phyloP scores from a whole-genome alignment of 2,797 vertebrate genomes.

The Alosa sapidissima region DNA sequence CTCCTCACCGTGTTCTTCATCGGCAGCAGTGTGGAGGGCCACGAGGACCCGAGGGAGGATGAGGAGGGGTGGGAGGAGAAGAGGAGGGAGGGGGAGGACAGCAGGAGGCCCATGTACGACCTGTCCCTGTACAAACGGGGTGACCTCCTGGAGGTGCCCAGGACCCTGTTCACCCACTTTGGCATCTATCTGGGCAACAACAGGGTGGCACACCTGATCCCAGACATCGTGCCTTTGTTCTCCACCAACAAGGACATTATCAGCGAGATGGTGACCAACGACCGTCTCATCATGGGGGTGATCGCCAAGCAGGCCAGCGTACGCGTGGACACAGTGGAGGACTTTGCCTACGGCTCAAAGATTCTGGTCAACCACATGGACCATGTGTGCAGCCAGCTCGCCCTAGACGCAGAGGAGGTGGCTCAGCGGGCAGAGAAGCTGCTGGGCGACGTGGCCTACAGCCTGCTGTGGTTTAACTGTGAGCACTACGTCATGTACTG shows the following conservation, averaged over 20 bases:
- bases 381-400: constrained; percentile 73
- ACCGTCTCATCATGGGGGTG: constrained; percentile 86
- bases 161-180: constrained; percentile 93
- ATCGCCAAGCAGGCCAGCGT: constrained; percentile 84
- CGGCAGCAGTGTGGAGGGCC: neutral
- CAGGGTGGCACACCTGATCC: constrained; percentile 93
- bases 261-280: constrained; percentile 87
- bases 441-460: constrained; percentile 86
- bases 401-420: constrained; percentile 83
- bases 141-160: constrained; percentile 89
- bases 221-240: constrained; percentile 87
- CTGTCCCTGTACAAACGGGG: constrained; percentile 80
- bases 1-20: constrained; percentile 1
- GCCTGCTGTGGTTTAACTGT: constrained; percentile 97
- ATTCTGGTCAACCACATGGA: constrained; percentile 91
- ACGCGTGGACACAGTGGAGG: constrained; percentile 87
- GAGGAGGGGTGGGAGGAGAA: no score
- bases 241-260: constrained; percentile 72
- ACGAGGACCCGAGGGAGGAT: neutral
- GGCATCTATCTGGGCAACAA: constrained; percentile 93
- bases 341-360: constrained; percentile 89
- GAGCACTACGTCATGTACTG: constrained; percentile 98
- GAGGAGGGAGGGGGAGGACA: neutral
- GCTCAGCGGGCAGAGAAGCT: constrained; percentile 85
- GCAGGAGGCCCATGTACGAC: constrained; percentile 63